Evolutionary conservation across 2,888 invertebrate species (phyloP).

Genomic region (Hydraecia micacea): DNA sequence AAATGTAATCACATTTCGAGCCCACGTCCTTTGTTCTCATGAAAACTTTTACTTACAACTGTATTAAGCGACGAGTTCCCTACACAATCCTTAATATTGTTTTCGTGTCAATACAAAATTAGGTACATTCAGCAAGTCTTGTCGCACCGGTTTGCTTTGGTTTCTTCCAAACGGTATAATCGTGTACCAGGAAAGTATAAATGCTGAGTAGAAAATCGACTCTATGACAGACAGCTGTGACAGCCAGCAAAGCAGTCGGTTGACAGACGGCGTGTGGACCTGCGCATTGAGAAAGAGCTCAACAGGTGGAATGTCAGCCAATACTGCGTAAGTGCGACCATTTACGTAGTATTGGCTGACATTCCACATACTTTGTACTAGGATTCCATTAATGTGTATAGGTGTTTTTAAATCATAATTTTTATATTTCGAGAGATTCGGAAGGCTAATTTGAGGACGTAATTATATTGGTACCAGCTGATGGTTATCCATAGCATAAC

Average conservation of each 20-base stretch:
- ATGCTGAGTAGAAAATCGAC: background rate
- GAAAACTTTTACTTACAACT: background rate
- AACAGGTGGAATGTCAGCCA: background rate
- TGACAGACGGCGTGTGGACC: background rate
- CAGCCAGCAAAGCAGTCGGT: too few relatives aligned
- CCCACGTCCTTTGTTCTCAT: background rate
- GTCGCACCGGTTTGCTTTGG: too few relatives aligned
- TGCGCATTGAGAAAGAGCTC: background rate
- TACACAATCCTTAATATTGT: background rate
- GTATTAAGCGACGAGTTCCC: background rate
- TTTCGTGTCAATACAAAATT: too few relatives aligned
- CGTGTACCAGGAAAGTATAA: background rate
- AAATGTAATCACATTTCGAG: too few relatives aligned
- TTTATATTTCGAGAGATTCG: background rate
- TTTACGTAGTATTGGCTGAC: too few relatives aligned
- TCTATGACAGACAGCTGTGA: background rate
- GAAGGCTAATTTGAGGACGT: background rate
- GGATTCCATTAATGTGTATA: background rate
- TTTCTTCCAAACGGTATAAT: too few relatives aligned
- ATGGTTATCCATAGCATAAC: too few relatives aligned
- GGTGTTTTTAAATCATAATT: background rate
- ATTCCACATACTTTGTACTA: background rate
- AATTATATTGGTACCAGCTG: too few relatives aligned
- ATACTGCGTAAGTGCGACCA: background rate
- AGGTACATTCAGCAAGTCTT: too few relatives aligned